Conservation (phyloP, 1,140 invertebrate genomes). For the Pseudomyrmex cubaensis region DNA sequence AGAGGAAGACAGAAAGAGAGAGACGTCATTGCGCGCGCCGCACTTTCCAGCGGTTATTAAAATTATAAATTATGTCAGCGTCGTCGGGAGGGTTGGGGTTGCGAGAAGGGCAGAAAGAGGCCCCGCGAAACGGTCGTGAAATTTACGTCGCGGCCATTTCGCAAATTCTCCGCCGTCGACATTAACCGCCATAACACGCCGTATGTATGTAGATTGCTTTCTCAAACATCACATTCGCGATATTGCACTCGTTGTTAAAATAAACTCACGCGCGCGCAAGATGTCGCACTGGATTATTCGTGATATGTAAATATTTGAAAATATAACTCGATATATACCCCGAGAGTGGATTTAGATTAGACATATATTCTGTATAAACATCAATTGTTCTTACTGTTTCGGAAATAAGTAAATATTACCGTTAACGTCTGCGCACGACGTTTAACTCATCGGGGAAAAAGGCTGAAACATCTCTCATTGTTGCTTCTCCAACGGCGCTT, state of each 20-base stretch:
- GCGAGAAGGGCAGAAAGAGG: not conserved
- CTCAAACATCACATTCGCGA: not conserved
- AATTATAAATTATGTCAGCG: slow-evolving; percentile 56
- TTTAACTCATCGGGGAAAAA: not conserved
- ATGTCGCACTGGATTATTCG: not conserved
- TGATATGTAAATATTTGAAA: not conserved
- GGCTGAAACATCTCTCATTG: slow-evolving; percentile 21
- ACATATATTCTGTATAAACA: too few relatives aligned
- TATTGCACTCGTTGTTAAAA: not conserved
- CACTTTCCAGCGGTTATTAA: slow-evolving; percentile 46
- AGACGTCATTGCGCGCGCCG: not conserved
- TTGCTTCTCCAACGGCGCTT: not conserved
- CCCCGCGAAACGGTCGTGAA: slow-evolving; percentile 33
- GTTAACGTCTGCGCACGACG: not conserved
- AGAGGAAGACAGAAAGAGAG: not conserved
- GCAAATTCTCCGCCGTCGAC: slow-evolving; percentile 47
- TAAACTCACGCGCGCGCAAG: not conserved
- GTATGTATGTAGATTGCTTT: not conserved
- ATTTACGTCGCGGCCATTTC: slow-evolving; percentile 54
- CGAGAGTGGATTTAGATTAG: too few relatives aligned
- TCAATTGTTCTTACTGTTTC: not conserved
- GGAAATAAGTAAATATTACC: not conserved
- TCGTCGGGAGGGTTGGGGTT: slow-evolving; percentile 2
- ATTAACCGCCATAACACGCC: slow-evolving; percentile 24
- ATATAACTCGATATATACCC: too few relatives aligned